Evolutionary conservation across 2,888 invertebrate species (phyloP), one percentile per base, ranked within the genome.

Genomic region (Halocaridina rubra): DNA sequence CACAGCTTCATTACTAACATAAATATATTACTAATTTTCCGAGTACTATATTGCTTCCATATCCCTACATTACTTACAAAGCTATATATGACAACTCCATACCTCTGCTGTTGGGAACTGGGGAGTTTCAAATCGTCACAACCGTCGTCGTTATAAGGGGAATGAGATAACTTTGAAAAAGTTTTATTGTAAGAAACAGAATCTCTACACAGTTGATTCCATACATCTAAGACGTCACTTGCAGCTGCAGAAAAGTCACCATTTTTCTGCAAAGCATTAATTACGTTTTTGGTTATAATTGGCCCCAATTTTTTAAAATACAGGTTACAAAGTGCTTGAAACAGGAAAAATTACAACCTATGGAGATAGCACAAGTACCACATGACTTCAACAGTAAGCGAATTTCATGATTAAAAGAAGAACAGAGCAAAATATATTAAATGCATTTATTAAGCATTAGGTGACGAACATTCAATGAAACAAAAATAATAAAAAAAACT

Each of bases 181-280:
- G 53, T 19, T 3, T 53, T 4, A 7, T 71, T 19, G 8, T 39
- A 53, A 19, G 30, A 29, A 19, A 82, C 53, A 30, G 78, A 61
- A 19, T 33, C 39, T 32, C 78, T 33, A 39, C 39, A 77, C 64
- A 86, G 24, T 10, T 74, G 64, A 59, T 86, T 80, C 86, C 84
- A 84, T 5, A 80, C 80, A 39, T 84, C 88, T 46, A 86, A 33
- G 4, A 88, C 80, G 71, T 88, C 88, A 84, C 88, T 88, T 27
- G 80, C 88, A 59, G 80, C 76, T 19, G 81, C 88, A 53, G 75
- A 75, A 39, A 88, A 88, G 27, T 88, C 88, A 22, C 86, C 86
- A 46, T 53, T 76, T 74, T 77, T 81, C 88, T 88, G 88, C 22
- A 79, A 78, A 59, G 16, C 16, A 13, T 16, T 33, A 71, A n/a